phyloP scores from a whole-genome alignment of 1,140 invertebrate genomes.

The Drosophila simulans region DNA sequence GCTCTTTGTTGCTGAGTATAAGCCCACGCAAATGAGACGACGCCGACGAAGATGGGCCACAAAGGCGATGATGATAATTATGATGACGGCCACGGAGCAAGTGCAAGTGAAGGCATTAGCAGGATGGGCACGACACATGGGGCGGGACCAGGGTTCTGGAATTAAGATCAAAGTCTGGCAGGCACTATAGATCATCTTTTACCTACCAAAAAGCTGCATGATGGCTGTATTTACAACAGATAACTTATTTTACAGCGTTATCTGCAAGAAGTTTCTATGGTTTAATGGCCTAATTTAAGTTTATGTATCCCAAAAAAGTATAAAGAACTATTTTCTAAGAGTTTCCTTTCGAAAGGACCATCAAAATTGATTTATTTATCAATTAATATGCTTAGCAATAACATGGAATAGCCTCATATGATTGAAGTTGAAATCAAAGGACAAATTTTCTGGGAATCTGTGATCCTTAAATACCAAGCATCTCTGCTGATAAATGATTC shows the following conservation, averaged over 20 bases:
- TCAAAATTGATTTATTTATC: too few species aligned
- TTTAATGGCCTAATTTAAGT: too few species aligned
- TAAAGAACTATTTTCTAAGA: too few species aligned
- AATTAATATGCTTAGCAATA: too few species aligned
- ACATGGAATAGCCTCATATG: too few species aligned
- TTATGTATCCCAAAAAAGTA: too few species aligned
- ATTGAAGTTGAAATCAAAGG: too few species aligned
- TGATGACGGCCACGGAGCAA: conserved; percentile 31
- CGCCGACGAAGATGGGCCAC: conserved; percentile 28
- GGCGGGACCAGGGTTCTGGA: background rate
- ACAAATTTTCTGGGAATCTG: background rate
- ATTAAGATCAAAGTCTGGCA: conserved; percentile 3
- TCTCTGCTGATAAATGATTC: background rate
- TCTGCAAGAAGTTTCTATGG: too few species aligned
- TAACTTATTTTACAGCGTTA: too few species aligned
- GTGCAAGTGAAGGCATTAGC: conserved; percentile 56
- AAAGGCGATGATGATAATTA: conserved; percentile 31
- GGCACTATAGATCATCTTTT: background rate
- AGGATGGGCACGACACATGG: conserved; percentile 4
- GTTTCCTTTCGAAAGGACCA: too few species aligned
- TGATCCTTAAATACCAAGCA: background rate
- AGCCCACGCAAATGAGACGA: conserved; percentile 69
- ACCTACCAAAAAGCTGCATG: background rate
- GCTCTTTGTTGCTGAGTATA: background rate
- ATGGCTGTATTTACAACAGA: too few species aligned